Percentiles rank a stretch among this genome's conserved stretches.
Conservation (phyloP, 2,888 invertebrate genomes). For the Orthosia gracilis region DNA sequence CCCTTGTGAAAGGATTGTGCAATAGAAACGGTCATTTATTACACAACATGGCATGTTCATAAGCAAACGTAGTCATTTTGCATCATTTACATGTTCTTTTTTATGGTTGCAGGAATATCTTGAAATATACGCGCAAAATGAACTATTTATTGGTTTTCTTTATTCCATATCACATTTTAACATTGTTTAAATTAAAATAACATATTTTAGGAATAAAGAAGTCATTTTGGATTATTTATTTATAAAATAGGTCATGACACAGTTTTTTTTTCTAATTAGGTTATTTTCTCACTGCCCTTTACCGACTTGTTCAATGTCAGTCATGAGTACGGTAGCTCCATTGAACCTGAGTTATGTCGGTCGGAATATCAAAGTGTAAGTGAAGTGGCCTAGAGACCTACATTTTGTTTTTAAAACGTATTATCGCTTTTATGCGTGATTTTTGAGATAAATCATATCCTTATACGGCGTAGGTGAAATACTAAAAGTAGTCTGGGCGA, state of each 20-base stretch:
- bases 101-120: conserved; percentile 68
- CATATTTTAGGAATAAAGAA: conserved; percentile 30
- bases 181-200: conserved; percentile 27
- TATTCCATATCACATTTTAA: conserved; percentile 11
- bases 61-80: conserved; percentile 87
- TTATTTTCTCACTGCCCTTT: conserved; percentile 90
- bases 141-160: conserved; percentile 68
- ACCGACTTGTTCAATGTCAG: conserved; percentile 91
- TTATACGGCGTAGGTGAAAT: conserved; percentile 86
- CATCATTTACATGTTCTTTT: conserved; percentile 82
- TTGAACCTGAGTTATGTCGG: conserved; percentile 94
- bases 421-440: conserved; percentile 84
- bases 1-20: conserved; percentile 92
- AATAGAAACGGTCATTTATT: conserved; percentile 91
- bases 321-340: conserved; percentile 92
- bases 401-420: conserved; percentile 91
- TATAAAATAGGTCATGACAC: conserved; percentile 85
- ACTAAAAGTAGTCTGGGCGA: conserved; percentile 76
- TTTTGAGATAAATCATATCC: conserved; percentile 91
- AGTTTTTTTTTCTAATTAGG: conserved; percentile 83
- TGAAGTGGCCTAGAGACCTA: conserved; percentile 97
- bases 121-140: conserved; percentile 70
- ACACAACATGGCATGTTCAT: conserved; percentile 89
- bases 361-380: conserved; percentile 95
- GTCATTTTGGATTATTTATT: conserved; percentile 53